A percentile compares a stretch with the other conserved stretches of the same genome.
Evolutionary conservation across 92 coral and sea anemone species (phyloP).

Genomic region (Zoanthus gigantus): DNA sequence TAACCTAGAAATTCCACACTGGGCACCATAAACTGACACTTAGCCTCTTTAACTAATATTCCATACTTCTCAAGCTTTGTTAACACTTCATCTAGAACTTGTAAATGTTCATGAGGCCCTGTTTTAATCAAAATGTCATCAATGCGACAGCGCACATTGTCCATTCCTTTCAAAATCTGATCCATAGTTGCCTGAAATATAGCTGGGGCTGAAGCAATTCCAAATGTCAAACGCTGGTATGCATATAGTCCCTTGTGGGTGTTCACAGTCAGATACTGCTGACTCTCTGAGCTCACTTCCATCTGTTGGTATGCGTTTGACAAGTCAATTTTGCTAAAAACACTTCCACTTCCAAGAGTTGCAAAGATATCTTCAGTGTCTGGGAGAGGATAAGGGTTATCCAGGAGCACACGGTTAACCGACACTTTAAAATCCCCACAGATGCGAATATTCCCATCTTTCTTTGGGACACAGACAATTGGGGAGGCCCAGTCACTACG

Average conservation of each 20-base stretch:
- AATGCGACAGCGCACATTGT: conserved; percentile 13
- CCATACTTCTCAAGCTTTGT: conserved; percentile 38
- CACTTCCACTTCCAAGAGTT: conserved; percentile 63
- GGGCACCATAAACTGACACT: conserved; percentile 66
- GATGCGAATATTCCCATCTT: conserved; percentile 60
- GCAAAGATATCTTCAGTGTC: conserved; percentile 68
- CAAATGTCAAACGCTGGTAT: conserved; percentile 59
- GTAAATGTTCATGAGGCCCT: conserved; percentile 1
- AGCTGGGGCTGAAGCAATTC: conserved; percentile 53
- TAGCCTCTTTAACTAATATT: conserved; percentile 37
- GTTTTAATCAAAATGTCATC: conserved; percentile 28
- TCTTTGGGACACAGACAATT: conserved; percentile 59
- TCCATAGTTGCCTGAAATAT: conserved; percentile 55
- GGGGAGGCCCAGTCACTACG: conserved; percentile 61
- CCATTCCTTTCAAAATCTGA: conserved; percentile 41
- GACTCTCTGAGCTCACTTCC: conserved; percentile 47
- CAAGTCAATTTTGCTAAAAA: conserved; percentile 67
- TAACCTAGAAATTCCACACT: conserved; percentile 58
- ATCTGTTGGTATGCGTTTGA: conserved; percentile 67
- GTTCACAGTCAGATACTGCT: conserved; percentile 62
- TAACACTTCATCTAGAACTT: conserved; percentile 23
- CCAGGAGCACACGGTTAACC: conserved; percentile 49
- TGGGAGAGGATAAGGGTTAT: conserved; percentile 56
- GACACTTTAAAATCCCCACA: conserved; percentile 64
- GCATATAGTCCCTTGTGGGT: conserved; percentile 58